Evolutionary conservation across 2,113 vertebrate genomes (phyloP).

Genomic region (Ophthalmolycus amberensis): DNA sequence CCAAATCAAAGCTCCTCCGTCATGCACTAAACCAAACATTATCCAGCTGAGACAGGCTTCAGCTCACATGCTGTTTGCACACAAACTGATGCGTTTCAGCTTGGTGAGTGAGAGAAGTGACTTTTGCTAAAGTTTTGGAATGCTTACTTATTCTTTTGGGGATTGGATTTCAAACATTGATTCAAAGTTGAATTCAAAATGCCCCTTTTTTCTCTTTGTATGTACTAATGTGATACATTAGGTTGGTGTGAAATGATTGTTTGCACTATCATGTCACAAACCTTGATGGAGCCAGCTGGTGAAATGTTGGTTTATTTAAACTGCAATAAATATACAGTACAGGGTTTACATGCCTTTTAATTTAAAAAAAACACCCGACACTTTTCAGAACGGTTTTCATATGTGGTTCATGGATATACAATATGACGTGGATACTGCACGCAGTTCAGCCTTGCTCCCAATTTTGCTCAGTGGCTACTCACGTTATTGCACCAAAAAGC

Average conservation of each 20-base stretch:
- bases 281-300: background rate
- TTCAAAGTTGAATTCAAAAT: background rate
- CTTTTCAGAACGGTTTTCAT: background rate
- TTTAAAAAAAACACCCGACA: background rate
- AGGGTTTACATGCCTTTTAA: background rate
- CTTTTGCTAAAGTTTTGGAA: background rate
- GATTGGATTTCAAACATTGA: background rate
- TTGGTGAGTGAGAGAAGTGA: background rate
- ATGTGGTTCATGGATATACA: background rate
- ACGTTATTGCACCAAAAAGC: background rate
- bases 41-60: background rate
- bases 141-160: background rate
- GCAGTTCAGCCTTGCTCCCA: background rate
- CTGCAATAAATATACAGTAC: background rate
- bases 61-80: slow-evolving; percentile 20
- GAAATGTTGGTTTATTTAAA: background rate
- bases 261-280: background rate
- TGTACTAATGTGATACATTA: background rate
- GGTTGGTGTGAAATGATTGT: background rate
- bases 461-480: background rate
- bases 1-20: slow-evolving; percentile 18
- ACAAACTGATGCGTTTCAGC: background rate
- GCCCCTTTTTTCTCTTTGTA: background rate
- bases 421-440: too few relatives aligned
- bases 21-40: slow-evolving; percentile 1